Evolutionary conservation across 1,140 invertebrate species (phyloP).

Genomic region (Antheraea mylitta): DNA sequence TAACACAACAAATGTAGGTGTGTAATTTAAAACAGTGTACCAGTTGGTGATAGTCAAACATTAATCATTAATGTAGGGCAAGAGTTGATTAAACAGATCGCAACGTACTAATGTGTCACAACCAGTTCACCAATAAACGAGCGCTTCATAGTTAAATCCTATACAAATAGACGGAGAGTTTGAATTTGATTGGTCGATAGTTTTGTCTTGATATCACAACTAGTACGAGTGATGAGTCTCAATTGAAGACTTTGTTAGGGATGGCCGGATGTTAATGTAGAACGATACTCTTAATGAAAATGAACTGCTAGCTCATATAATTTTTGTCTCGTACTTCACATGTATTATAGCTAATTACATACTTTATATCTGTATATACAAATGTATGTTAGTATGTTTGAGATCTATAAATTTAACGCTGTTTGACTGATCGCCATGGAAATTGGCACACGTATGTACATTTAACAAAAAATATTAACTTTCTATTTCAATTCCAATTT

Average conservation of each 20-base stretch:
- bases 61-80: slow-evolving; percentile 1
- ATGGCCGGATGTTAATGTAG: background rate
- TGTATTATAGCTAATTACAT: no score
- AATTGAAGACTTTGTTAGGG: slow-evolving; percentile 9
- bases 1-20: background rate
- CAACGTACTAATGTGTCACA: background rate
- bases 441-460: no score
- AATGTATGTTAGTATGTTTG: no score
- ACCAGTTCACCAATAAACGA: background rate
- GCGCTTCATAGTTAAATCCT: background rate
- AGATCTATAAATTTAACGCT: no score
- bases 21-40: background rate
- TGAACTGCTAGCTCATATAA: no score
- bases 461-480: no score
- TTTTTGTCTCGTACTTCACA: no score
- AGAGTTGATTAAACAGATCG: slow-evolving; percentile 14
- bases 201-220: background rate
- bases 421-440: no score
- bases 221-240: slow-evolving; percentile 2
- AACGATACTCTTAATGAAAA: background rate
- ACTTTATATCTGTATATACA: no score
- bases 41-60: background rate
- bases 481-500: no score
- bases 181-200: background rate
- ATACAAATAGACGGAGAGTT: background rate